Conservation (phyloP, 2,888 invertebrate genomes). For the Pammene aurita region DNA sequence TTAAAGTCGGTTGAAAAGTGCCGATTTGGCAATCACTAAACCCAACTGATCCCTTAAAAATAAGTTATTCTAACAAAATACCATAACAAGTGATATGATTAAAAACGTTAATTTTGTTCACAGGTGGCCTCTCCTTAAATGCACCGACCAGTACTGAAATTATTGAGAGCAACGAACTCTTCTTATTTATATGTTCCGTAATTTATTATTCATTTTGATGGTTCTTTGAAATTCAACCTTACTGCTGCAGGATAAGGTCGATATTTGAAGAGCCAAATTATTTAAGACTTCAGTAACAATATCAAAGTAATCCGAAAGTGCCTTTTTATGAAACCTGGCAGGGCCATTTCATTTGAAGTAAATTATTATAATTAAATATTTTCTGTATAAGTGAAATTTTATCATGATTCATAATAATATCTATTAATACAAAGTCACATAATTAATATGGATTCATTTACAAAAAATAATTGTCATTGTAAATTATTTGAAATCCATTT, state of each 20-base stretch:
- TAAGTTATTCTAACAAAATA: too few species aligned
- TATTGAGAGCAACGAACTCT: slow-evolving; percentile 44
- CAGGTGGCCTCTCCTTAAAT: slow-evolving; percentile 68
- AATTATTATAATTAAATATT: neutral
- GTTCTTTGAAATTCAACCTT: neutral
- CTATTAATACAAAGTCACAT: too few species aligned
- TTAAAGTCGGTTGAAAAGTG: too few species aligned
- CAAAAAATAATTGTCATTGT: neutral
- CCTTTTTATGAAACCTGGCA: slow-evolving; percentile 11
- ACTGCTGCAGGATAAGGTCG: neutral
- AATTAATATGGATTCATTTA: too few species aligned
- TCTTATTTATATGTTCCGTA: too few species aligned
- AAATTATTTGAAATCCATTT: neutral
- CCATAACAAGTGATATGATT: too few species aligned
- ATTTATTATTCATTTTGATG: slow-evolving; percentile 20
- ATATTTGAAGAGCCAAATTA: neutral
- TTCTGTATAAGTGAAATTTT: neutral
- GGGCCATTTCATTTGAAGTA: slow-evolving; percentile 11
- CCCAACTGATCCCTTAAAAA: too few species aligned
- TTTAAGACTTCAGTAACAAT: neutral
- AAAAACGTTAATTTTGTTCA: slow-evolving; percentile 43
- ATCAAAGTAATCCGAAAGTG: slow-evolving; percentile 6
- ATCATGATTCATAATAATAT: neutral
- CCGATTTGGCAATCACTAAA: slow-evolving; percentile 2
- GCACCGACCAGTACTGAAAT: slow-evolving; percentile 46